Base-by-base conservation (phyloP, 2,888 invertebrate genomes). In the Hirtodrosophila trivittata region DNA sequence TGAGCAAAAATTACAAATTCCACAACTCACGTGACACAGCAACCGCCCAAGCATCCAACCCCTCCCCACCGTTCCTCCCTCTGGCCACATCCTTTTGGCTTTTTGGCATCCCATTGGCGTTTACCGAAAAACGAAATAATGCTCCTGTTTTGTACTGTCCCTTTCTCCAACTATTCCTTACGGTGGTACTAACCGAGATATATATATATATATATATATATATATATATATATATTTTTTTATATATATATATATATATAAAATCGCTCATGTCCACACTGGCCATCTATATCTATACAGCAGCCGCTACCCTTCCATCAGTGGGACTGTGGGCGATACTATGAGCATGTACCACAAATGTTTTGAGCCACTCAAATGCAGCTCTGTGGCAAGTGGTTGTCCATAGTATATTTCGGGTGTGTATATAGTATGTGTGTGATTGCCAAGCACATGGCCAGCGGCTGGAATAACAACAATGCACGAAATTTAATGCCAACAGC, bases 401-500 rank as follows among this genome's bases (percentile, higher is more conserved):
- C 35, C 59, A 26, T 50, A 32, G 28, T 13, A 14, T 33, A 12
- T 41, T 18, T 30, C 2, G 28, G n/a, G 5, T 28, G 28, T 28
- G 28, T 28, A 5, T 21, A 21, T 28, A n/a, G 62, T 30, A 28
- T 43, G 57, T 37, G 49, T 52, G 37, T 46, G 74, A 59, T 58
- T 55, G 51, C 55, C 43, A 49, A 56, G 66, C 51, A 72, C 58
- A 58, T 65, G 66, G 51, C 78, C 57, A 69, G 50, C 66, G 72
- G 76, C 76, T 64, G 57, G 42, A 46, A 51, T 49, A 78, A 66
- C 78, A 70, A 78, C 75, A 77, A 77, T 69, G 74, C 64, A 77
- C 63, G 75, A 87, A 84, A 87, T 84, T 83, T 84, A 77, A 82
- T 85, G 87, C 87, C 82, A 81, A 58, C 82, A 82, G 87, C 82